These are phyloP conservation scores for Seriola dumerili DNA, from an alignment of 2,113 vertebrate species.

Conservation along the genomic window DNA sequence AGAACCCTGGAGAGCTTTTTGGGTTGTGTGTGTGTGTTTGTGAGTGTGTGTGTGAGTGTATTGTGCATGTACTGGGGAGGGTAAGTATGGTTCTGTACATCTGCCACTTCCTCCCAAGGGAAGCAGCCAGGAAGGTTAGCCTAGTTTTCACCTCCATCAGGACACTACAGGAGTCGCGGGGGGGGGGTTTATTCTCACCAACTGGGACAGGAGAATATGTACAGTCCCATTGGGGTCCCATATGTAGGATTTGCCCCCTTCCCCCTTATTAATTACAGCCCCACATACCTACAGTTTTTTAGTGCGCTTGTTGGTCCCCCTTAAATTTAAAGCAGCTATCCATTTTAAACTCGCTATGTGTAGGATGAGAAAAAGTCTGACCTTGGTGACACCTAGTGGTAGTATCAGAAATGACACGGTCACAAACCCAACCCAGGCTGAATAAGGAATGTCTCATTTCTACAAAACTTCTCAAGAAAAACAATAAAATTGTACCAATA, in stretches of 20 bases:
- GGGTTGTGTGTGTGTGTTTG: conserved; percentile 24
- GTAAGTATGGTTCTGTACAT: conserved; percentile 54
- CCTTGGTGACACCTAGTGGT: too few species aligned
- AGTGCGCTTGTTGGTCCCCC: not conserved
- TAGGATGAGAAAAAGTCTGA: too few species aligned
- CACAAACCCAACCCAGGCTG: too few species aligned
- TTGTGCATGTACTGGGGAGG: conserved; percentile 30
- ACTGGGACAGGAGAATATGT: not conserved
- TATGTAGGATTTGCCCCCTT: not conserved
- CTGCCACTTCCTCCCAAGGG: conserved; percentile 64
- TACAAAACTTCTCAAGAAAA: too few species aligned
- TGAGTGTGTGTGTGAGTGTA: conserved; percentile 15
- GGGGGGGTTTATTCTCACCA: conserved; percentile 17
- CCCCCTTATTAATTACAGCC: not conserved
- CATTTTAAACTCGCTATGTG: too few species aligned
- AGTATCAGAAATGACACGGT: too few species aligned
- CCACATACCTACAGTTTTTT: too few species aligned
- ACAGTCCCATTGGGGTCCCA: not conserved
- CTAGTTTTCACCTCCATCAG: conserved; percentile 64
- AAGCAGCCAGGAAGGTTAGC: conserved; percentile 53
- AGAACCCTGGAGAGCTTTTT: conserved; percentile 68
- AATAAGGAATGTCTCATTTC: too few species aligned
- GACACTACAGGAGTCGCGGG: conserved; percentile 30
- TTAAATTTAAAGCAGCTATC: not conserved
- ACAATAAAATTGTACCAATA: too few species aligned